Evolutionary conservation across 2,113 vertebrate genomes (phyloP).

Genomic region (Mobula hypostoma): DNA sequence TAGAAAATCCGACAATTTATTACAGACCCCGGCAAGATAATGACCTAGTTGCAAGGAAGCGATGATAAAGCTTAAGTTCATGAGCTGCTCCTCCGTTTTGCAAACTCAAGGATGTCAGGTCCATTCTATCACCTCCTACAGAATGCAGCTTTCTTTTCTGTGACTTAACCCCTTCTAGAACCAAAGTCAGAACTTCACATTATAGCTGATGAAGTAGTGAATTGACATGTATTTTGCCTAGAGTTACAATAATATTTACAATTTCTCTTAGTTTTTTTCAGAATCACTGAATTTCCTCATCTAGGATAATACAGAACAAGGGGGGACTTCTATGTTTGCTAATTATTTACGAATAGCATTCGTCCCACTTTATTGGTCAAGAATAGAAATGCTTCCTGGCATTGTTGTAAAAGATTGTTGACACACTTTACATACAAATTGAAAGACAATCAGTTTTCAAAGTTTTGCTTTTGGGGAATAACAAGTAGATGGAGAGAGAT

Average conservation of each 20-base stretch:
- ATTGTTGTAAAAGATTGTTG: no score
- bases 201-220: neutral
- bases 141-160: neutral
- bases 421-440: neutral
- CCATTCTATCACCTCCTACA: constrained; percentile 2
- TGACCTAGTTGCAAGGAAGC: constrained; percentile 57
- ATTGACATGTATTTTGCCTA: neutral
- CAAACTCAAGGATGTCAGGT: constrained; percentile 15
- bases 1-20: constrained; percentile 65
- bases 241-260: neutral
- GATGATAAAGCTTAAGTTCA: constrained; percentile 59
- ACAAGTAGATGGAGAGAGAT: neutral
- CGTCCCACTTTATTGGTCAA: neutral
- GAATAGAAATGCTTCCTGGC: neutral
- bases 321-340: neutral
- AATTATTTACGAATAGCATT: neutral
- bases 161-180: constrained; percentile 5
- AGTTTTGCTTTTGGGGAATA: neutral
- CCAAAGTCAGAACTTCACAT: neutral
- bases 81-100: constrained; percentile 44
- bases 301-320: neutral
- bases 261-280: neutral
- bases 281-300: neutral
- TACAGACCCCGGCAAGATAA: constrained; percentile 58
- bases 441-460: neutral